Percentiles rank a stretch among this genome's conserved stretches.
Evolutionary conservation across 2,888 invertebrate genomes (phyloP).

Genomic region (Agrotis exclamationis): DNA sequence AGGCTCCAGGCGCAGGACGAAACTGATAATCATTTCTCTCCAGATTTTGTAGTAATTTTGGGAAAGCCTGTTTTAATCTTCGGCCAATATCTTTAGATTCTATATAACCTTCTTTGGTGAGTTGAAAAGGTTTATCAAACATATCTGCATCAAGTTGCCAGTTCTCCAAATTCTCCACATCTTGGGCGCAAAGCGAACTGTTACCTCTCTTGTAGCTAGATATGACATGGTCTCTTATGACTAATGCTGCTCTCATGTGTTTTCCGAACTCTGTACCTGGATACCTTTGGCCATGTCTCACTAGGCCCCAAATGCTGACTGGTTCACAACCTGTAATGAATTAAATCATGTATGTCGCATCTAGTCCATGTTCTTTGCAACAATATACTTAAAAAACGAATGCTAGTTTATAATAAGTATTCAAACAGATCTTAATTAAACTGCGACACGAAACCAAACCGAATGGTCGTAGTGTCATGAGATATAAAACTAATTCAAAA

Average conservation of each 20-base stretch:
- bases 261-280: slow-evolving; percentile 71
- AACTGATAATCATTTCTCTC: slow-evolving; percentile 89
- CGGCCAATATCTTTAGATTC: slow-evolving; percentile 92
- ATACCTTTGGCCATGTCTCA: slow-evolving; percentile 80
- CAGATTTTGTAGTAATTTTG: slow-evolving; percentile 86
- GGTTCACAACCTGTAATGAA: slow-evolving; percentile 79
- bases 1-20: slow-evolving; percentile 89
- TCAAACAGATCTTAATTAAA: too few relatives aligned
- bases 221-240: slow-evolving; percentile 75
- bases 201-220: slow-evolving; percentile 78
- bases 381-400: too few relatives aligned
- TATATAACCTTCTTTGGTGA: slow-evolving; percentile 87
- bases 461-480: too few relatives aligned
- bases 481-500: too few relatives aligned
- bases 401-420: too few relatives aligned
- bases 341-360: too few relatives aligned
- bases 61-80: slow-evolving; percentile 80
- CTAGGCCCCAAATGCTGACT: slow-evolving; percentile 82
- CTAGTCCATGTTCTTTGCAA: too few relatives aligned
- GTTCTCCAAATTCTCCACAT: slow-evolving; percentile 80
- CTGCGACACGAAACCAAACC: too few relatives aligned
- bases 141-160: slow-evolving; percentile 76
- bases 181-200: slow-evolving; percentile 85
- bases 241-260: slow-evolving; percentile 77
- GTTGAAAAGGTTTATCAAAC: slow-evolving; percentile 74